Percentiles rank a stretch among this genome's conserved stretches.
Evolutionary conservation across 2,113 vertebrate species (phyloP).

Genomic region (Halcyon senegalensis): DNA sequence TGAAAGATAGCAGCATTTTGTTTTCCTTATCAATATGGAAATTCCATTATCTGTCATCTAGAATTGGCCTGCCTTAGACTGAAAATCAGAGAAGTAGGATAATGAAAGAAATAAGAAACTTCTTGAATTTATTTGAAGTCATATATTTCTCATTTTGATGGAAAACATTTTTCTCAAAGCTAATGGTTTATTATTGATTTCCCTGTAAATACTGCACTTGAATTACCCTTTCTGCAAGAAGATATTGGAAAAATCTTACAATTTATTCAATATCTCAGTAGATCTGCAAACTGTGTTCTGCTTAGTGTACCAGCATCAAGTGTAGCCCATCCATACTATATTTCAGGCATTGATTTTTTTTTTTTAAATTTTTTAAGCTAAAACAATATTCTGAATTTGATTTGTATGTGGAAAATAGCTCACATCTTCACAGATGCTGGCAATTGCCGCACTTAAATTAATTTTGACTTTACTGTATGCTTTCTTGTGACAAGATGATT

Average conservation of each 20-base stretch:
- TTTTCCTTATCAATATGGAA: background rate
- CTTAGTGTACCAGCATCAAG: background rate
- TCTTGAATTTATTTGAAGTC: background rate
- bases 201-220: background rate
- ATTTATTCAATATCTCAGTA: background rate
- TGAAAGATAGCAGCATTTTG: background rate
- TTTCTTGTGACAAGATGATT: background rate
- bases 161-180: slow-evolving; percentile 1
- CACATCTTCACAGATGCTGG: background rate
- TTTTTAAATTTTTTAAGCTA: background rate
- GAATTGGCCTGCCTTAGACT: background rate
- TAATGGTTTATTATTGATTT: slow-evolving; percentile 38
- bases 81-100: background rate
- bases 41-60: background rate
- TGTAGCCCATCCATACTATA: background rate
- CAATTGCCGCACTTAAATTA: background rate
- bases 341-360: slow-evolving; percentile 14
- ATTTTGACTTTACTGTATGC: background rate
- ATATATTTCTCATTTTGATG: slow-evolving; percentile 16
- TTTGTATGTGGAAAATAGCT: background rate
- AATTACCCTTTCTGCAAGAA: background rate
- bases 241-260: background rate
- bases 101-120: background rate
- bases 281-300: background rate
- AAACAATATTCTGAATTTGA: background rate